phyloP scores from a whole-genome alignment of 2,797 vertebrate species.

The Rachycentron canadum region DNA sequence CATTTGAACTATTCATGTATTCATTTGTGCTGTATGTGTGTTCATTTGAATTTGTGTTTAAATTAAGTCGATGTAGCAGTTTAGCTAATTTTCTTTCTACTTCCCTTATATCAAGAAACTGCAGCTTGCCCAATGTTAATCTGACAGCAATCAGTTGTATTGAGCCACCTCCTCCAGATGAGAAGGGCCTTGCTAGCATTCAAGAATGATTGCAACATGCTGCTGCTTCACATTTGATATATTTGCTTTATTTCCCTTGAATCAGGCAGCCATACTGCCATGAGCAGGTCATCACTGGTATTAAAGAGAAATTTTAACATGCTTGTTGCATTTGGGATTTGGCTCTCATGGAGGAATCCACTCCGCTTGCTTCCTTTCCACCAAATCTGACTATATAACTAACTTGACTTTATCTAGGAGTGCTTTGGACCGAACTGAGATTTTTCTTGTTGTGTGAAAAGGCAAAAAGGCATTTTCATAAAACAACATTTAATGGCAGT shows the following conservation, averaged over 20 bases:
- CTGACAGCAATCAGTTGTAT: neutral
- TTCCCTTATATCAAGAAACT: neutral
- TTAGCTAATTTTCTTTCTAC: neutral
- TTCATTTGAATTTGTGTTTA: neutral
- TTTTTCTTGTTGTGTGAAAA: neutral
- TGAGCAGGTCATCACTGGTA: no score
- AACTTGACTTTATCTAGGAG: no score
- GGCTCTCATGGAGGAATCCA: no score
- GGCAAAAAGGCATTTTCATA: neutral
- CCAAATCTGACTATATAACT: neutral
- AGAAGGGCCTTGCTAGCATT: neutral
- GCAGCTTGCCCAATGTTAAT: neutral
- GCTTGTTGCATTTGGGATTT: no score
- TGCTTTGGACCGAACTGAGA: neutral
- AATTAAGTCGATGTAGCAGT: neutral
- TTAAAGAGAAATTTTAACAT: no score
- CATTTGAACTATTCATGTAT: neutral
- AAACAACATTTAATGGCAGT: no score
- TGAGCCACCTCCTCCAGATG: neutral
- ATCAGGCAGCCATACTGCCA: no score
- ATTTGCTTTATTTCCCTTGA: neutral
- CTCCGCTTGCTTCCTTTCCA: no score
- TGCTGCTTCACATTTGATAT: neutral
- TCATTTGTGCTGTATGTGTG: neutral
- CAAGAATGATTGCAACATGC: neutral